Percentiles rank a stretch among this genome's conserved stretches.
phyloP scores from a whole-genome alignment of 2,113 vertebrate genomes.

The Vombatus ursinus region DNA sequence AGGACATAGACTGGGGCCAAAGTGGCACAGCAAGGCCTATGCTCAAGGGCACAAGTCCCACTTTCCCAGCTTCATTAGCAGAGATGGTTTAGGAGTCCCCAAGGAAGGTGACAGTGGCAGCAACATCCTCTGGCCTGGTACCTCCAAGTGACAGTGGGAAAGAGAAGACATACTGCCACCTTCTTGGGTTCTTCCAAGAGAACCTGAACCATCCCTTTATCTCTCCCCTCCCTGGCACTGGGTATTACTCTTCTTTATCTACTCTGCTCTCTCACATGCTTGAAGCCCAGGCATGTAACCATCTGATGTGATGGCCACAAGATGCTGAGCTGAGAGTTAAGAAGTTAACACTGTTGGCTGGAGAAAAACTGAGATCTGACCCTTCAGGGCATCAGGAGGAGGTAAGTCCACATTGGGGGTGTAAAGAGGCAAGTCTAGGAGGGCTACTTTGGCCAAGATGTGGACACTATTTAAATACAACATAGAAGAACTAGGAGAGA shows the following conservation, averaged over 20 bases:
- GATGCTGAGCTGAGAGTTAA: neutral
- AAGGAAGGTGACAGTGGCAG: neutral
- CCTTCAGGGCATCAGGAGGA: neutral
- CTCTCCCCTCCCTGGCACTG: neutral
- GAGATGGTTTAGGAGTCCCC: neutral
- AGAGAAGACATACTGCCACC: neutral
- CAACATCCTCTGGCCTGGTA: neutral
- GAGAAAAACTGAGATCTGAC: neutral
- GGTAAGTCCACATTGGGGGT: neutral
- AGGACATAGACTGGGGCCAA: neutral
- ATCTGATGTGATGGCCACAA: neutral
- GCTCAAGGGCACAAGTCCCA: neutral
- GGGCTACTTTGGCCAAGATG: neutral
- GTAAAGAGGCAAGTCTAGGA: neutral
- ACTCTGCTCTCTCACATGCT: neutral
- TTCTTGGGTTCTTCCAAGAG: neutral
- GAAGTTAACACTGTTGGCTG: neutral
- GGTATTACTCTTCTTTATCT: neutral
- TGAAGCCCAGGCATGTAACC: neutral
- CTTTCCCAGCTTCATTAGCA: neutral
- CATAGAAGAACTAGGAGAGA: too few species aligned
- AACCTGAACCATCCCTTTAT: neutral
- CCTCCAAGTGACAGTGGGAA: neutral
- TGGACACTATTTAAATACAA: too few species aligned
- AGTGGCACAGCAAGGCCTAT: neutral